Evolutionary conservation across 30 jellyfish, hydroid and myxozoan genomes (phyloP), one percentile per base, ranked within the genome.

Genomic region (Turritopsis dohrnii): DNA sequence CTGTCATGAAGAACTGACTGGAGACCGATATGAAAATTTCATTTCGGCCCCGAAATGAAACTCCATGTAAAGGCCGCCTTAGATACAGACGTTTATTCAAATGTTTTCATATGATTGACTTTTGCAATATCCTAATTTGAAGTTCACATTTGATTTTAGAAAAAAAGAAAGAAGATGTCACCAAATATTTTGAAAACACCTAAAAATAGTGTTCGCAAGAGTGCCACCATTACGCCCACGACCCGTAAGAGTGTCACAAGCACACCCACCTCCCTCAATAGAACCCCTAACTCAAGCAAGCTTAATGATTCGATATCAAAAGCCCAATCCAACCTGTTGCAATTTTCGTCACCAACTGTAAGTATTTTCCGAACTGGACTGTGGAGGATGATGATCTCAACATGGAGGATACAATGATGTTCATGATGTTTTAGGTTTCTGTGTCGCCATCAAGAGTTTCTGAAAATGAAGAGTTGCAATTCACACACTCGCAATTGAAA

Each of bases 311-410:
- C 98, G 19, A 85, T 88, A 52, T 81, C 75, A 65, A 88, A 89
- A 71, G 96, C 98, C 22, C 90, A 93, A 85, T 21, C 85, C 52
- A 52, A 90, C 0, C 80, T 93, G 69, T 91, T 95, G 18, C 88
- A 85, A 66, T 93, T 88, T 79, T 88, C 98, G 8, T 92, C 96
- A 52, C 83, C 77, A 9, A 85, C 88, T 81, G 98, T 92, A 25
- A 73, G 95, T 81, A n/a, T n/a, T n/a, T n/a, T n/a, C n/a, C n/a
- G n/a, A n/a, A n/a, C n/a, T n/a, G n/a, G n/a, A n/a, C n/a, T n/a
- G n/a, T n/a, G n/a, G n/a, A n/a, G n/a, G n/a, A n/a, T n/a, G n/a
- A n/a, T n/a, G n/a, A n/a, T n/a, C n/a, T n/a, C n/a, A n/a, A n/a
- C n/a, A n/a, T n/a, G n/a, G n/a, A n/a, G n/a, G n/a, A n/a, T n/a